These are phyloP conservation scores for Cataglyphis cursor DNA, from an alignment of 2,888 invertebrate species.

Conservation along the genomic window DNA sequence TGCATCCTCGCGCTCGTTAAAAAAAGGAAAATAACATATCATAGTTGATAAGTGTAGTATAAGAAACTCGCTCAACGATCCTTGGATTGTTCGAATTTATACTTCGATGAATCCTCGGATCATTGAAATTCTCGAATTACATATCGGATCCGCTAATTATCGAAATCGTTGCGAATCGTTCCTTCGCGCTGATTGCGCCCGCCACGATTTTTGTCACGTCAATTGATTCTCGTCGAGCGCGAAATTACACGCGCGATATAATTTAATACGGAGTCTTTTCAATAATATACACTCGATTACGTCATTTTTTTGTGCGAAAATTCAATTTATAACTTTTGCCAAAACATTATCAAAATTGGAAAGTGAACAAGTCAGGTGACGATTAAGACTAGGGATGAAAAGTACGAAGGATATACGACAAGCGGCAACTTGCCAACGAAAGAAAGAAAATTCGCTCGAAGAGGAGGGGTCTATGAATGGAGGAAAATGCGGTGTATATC, in stretches of 20 bases:
- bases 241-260: not conserved
- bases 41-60: constrained; percentile 25
- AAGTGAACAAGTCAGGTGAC: not conserved
- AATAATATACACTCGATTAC: not conserved
- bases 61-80: constrained; percentile 43
- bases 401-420: constrained; percentile 20
- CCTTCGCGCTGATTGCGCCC: constrained; percentile 29
- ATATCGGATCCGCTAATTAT: constrained; percentile 23
- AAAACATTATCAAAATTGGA: constrained; percentile 1
- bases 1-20: constrained; percentile 27
- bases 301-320: not conserved
- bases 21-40: constrained; percentile 42
- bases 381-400: not conserved
- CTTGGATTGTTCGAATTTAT: constrained; percentile 28
- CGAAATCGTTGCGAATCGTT: constrained; percentile 14
- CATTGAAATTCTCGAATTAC: constrained; percentile 34
- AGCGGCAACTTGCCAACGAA: constrained; percentile 13
- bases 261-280: constrained; percentile 7
- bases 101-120: constrained; percentile 43
- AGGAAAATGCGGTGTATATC: constrained; percentile 3
- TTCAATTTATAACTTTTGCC: constrained; percentile 11
- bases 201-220: constrained; percentile 22
- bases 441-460: constrained; percentile 14
- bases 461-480: constrained; percentile 33
- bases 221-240: constrained; percentile 6